Conservation (phyloP, 2,888 invertebrate genomes). For the Osmoderma eremita region DNA sequence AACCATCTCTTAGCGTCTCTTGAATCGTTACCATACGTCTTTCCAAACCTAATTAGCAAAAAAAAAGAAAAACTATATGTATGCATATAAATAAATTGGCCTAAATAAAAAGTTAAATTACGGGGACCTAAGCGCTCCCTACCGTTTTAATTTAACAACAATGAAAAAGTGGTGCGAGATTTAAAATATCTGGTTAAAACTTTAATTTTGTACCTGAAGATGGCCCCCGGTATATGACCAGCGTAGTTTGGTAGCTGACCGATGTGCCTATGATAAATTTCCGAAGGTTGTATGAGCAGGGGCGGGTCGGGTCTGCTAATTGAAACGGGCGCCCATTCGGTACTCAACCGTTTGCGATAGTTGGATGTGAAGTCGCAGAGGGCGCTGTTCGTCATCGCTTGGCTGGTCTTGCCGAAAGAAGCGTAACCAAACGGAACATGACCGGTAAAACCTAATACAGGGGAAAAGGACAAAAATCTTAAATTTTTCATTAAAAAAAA, state of each 20-base stretch:
- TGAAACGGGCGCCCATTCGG: constrained; percentile 79
- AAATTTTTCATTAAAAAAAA: not conserved
- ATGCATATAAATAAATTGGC: not conserved
- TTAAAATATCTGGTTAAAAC: too few species aligned
- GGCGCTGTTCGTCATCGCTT: constrained; percentile 75
- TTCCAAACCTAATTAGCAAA: constrained; percentile 63
- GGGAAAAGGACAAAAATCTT: constrained; percentile 29
- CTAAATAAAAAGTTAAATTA: too few species aligned
- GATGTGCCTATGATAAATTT: constrained; percentile 78
- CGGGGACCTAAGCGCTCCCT: not conserved
- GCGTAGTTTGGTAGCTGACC: constrained; percentile 81
- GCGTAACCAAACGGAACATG: constrained; percentile 75
- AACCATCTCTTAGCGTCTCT: constrained; percentile 80
- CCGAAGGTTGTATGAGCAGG: constrained; percentile 65
- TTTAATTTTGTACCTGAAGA: constrained; percentile 68
- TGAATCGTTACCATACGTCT: constrained; percentile 79
- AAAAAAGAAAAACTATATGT: not conserved
- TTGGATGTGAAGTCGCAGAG: constrained; percentile 80
- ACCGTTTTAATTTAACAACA: not conserved
- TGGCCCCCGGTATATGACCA: constrained; percentile 80
- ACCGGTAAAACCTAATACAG: constrained; percentile 71
- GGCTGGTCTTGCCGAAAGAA: constrained; percentile 72
- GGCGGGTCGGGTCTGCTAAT: constrained; percentile 67
- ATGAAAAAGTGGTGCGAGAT: too few species aligned
- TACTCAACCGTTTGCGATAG: constrained; percentile 76